Percentiles rank a stretch among this genome's conserved stretches.
phyloP scores from a whole-genome alignment of 2,888 invertebrate genomes.

The Platycheirus albimanus region DNA sequence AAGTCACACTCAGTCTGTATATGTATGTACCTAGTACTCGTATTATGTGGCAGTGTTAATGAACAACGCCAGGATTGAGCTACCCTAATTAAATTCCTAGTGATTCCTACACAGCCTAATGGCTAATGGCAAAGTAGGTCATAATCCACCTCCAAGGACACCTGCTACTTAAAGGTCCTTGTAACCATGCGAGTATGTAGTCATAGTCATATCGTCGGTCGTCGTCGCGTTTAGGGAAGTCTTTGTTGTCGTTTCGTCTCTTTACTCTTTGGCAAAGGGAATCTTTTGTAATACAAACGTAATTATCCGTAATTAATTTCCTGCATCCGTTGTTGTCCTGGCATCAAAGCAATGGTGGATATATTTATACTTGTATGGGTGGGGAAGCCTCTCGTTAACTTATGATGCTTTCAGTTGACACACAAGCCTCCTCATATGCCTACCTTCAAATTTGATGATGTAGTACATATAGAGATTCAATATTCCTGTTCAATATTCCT shows the following conservation, averaged over 20 bases:
- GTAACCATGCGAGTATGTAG: background rate
- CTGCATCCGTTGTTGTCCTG: background rate
- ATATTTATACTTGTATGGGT: background rate
- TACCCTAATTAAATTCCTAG: constrained; percentile 55
- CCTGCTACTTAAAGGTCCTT: background rate
- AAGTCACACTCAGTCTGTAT: background rate
- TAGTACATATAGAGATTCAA: constrained; percentile 6
- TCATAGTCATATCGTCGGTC: background rate
- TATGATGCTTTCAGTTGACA: background rate
- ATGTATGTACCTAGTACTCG: too few relatives aligned
- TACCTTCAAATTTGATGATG: too few relatives aligned
- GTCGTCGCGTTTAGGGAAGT: background rate
- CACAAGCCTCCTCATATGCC: background rate
- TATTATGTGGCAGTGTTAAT: constrained; percentile 37
- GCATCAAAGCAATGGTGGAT: background rate
- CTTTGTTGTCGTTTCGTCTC: background rate
- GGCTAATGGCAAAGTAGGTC: constrained; percentile 36
- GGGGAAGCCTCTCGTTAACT: background rate
- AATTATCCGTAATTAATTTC: constrained; percentile 48
- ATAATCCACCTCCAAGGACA: constrained; percentile 32
- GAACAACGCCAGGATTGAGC: constrained; percentile 14
- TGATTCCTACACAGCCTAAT: constrained; percentile 9
- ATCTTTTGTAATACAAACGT: constrained; percentile 29
- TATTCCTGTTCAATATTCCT: constrained; percentile 34
- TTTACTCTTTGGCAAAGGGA: constrained; percentile 9